Evolutionary conservation across 2,888 invertebrate genomes (phyloP).

Genomic region (Andrena bicolor): DNA sequence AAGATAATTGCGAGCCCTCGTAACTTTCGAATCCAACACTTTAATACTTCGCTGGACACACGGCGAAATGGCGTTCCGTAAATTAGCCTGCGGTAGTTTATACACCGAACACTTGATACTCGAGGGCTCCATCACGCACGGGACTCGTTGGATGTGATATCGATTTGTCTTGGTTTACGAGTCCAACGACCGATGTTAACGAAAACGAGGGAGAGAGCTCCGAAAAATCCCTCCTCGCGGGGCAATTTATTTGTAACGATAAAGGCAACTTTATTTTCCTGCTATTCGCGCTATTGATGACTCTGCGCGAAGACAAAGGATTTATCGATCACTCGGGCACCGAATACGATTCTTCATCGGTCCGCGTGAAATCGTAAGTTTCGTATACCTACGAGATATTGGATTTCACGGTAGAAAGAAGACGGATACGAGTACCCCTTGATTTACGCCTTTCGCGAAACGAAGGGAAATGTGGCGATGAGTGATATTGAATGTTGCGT

Average conservation of each 20-base stretch:
- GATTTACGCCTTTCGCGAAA: conserved; percentile 13
- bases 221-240: conserved; percentile 25
- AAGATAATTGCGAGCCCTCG: no score
- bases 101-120: conserved; percentile 16
- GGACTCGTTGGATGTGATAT: conserved; percentile 14
- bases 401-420: conserved; percentile 28
- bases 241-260: conserved; percentile 41
- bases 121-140: conserved; percentile 6
- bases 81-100: not conserved
- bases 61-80: not conserved
- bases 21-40: not conserved
- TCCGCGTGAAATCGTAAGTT: conserved; percentile 37
- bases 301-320: conserved; percentile 6
- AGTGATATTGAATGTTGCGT: not conserved
- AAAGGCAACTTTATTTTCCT: conserved; percentile 33
- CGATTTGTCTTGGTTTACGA: conserved; percentile 45
- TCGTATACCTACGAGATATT: conserved; percentile 28
- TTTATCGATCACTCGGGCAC: conserved; percentile 35
- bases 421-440: conserved; percentile 31
- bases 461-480: not conserved
- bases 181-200: conserved; percentile 31
- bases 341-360: conserved; percentile 32
- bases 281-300: conserved; percentile 21
- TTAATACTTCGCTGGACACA: not conserved
- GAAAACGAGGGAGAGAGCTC: conserved; percentile 1